Evolutionary conservation across 2,113 vertebrate genomes (phyloP), one percentile per base, ranked within the genome.

Genomic region (Montifringilla adamsi): DNA sequence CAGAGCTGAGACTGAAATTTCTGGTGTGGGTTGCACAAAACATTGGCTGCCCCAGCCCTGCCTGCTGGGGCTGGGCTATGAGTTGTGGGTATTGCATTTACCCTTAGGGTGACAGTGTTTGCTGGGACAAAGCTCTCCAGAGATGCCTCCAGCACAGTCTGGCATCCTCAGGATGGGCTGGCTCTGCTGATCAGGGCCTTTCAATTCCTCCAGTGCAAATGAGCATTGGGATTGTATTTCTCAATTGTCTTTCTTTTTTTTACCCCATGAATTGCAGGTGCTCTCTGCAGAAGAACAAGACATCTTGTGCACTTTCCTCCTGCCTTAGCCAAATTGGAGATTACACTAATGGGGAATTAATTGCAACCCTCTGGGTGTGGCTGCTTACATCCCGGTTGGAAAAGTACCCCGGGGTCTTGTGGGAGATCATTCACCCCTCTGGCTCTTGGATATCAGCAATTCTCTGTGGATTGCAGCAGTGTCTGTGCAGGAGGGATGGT

Each of bases 211-310:
- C 41, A 20, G 8, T 56, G 27, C 68, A 63, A 67, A 50, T 33
- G 13, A 74, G 19, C 20, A 43, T 43, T 63, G 21, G 5, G 8
- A 23, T 46, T 77, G 8, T 19, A 37, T 30, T 47, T 62, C 52
- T 43, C 5, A 21, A 23, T 68, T 37, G 1, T 46, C 1, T 16
- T 27, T 16, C 5, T 24, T 21, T 23, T 16, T 56, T 26, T 3
- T 0, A 0, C 1, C 3, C 9, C 17, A 6, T 21, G 10, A 52
- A 43, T 59, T 60, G 35, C 56, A 72, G 49, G 43, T 8, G 3
- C 21, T 50, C 8, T 49, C 7, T 35, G 19, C 58, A 72, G 66
- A 84, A 78, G 68, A 72, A 37, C 44, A 82, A 89, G 22, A n/a
- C 31, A 27, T 39, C 24, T 14, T 12, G 24, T 62, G 26, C 13